These are phyloP conservation scores for Athene noctua DNA, from an alignment of 2,113 vertebrate species.

Conservation along the genomic window DNA sequence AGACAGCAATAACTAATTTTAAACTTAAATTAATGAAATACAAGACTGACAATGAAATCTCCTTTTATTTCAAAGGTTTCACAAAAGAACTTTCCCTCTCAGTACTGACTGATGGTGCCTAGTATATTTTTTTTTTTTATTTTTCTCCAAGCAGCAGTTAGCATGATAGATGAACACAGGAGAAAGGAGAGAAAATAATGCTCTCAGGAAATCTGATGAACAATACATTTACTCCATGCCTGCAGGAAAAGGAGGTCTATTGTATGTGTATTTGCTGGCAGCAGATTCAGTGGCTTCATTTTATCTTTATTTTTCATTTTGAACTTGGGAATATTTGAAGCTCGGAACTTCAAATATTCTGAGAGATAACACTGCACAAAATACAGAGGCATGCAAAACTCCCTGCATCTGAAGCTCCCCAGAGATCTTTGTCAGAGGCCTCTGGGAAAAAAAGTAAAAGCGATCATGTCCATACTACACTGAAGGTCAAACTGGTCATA, in stretches of 20 bases:
- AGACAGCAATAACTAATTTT: neutral
- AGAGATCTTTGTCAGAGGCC: neutral
- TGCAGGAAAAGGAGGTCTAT: neutral
- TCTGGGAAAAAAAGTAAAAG: neutral
- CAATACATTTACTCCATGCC: neutral
- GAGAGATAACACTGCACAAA: neutral
- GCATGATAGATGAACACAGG: neutral
- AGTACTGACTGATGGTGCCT: neutral
- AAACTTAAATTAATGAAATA: neutral
- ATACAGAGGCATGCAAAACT: neutral
- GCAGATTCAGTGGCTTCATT: neutral
- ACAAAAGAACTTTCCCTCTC: neutral
- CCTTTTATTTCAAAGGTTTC: neutral
- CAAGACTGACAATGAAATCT: neutral
- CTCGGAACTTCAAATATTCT: neutral
- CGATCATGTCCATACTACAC: neutral
- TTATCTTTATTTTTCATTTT: slow-evolving; percentile 35
- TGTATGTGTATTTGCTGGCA: neutral
- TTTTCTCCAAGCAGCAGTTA: slow-evolving; percentile 30
- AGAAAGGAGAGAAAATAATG: neutral
- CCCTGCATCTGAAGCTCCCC: neutral
- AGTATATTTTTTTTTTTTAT: slow-evolving; percentile 38
- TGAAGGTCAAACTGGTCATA: neutral
- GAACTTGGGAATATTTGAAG: slow-evolving; percentile 21
- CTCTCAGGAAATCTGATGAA: slow-evolving; percentile 14